These are phyloP conservation scores for Panagrolaimus sp. DNA, from an alignment of 1,140 invertebrate genomes.

Conservation along the genomic window DNA sequence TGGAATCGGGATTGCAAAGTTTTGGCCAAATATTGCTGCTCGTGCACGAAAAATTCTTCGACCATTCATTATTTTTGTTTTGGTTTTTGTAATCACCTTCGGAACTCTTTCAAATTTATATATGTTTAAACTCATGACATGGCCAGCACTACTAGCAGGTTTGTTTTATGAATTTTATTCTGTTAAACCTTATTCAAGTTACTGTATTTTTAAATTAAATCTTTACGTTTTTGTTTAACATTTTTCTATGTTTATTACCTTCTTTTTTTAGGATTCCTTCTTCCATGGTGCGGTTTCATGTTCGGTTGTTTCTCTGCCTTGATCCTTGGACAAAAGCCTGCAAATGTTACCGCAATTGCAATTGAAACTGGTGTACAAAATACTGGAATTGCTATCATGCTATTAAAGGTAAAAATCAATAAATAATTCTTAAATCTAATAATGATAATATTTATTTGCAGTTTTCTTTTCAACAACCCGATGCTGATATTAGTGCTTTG, in stretches of 20 bases:
- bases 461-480: slow-evolving; percentile 61
- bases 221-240: slow-evolving; percentile 12
- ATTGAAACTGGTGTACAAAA: slow-evolving; percentile 92
- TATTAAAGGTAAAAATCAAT: slow-evolving; percentile 64
- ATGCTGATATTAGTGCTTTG: slow-evolving; percentile 65
- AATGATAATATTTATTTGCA: slow-evolving; percentile 32
- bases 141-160: slow-evolving; percentile 67
- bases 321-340: slow-evolving; percentile 46
- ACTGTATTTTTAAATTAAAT: too few relatives aligned
- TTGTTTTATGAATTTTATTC: too few relatives aligned
- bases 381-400: slow-evolving; percentile 81
- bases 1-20: slow-evolving; percentile 66
- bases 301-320: slow-evolving; percentile 66
- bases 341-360: slow-evolving; percentile 74
- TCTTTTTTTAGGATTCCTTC: slow-evolving; percentile 71
- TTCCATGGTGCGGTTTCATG: slow-evolving; percentile 81
- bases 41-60: slow-evolving; percentile 71
- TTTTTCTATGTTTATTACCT: too few relatives aligned
- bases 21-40: slow-evolving; percentile 65
- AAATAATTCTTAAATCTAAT: slow-evolving; percentile 19
- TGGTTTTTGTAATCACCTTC: slow-evolving; percentile 82
- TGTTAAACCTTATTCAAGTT: slow-evolving; percentile 37
- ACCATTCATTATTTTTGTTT: slow-evolving; percentile 75
- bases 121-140: slow-evolving; percentile 77
- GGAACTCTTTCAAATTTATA: slow-evolving; percentile 83